Evolutionary conservation across 2,797 vertebrate species (phyloP).

Genomic region (Alca torda): DNA sequence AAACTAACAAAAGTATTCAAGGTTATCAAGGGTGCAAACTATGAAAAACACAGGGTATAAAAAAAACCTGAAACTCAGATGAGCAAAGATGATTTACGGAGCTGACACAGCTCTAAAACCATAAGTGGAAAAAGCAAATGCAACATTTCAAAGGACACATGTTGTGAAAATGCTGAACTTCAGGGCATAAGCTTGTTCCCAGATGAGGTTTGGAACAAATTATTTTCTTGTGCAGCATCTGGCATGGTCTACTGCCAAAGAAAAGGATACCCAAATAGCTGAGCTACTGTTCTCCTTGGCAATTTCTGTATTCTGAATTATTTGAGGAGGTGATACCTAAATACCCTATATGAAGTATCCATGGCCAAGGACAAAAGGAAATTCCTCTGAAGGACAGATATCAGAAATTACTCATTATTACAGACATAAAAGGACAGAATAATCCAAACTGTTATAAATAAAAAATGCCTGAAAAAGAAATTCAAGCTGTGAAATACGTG

Average conservation of each 20-base stretch:
- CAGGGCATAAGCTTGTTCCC: not conserved
- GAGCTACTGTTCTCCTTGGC: not conserved
- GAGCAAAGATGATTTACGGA: not conserved
- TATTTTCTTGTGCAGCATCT: conserved; percentile 6
- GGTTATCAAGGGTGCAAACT: not conserved
- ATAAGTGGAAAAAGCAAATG: not conserved
- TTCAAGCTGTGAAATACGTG: not conserved
- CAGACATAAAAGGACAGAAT: not conserved
- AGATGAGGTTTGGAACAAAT: conserved; percentile 8
- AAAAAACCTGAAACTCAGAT: not conserved
- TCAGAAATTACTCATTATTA: not conserved
- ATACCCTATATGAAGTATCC: not conserved
- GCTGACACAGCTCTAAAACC: not conserved
- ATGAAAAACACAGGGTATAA: not conserved
- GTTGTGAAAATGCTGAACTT: not conserved
- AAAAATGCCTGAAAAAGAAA: not conserved
- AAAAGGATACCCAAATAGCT: not conserved
- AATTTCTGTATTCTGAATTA: not conserved
- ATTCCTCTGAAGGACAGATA: not conserved
- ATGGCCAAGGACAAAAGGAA: not conserved
- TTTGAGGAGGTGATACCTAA: not conserved
- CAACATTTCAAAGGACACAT: not conserved
- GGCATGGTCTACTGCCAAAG: not conserved
- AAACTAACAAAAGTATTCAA: not conserved
- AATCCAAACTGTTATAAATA: not conserved